Base-by-base conservation (phyloP, 2,113 vertebrate species). In the Anhinga rufa region DNA sequence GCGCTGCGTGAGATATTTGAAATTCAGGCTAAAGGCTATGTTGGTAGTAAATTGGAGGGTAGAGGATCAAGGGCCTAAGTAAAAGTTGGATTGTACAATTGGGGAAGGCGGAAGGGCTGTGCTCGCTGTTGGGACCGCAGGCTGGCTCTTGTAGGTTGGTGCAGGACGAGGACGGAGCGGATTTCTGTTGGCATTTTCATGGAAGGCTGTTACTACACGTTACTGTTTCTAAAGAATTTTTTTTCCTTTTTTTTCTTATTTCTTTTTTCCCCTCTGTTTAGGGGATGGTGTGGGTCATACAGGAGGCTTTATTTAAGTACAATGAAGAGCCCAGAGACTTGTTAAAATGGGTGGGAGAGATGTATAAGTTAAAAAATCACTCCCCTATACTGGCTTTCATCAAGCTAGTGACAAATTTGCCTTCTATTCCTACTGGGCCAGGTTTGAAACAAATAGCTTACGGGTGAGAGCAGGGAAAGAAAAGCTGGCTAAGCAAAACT, bases 41-140 rank as follows among this genome's bases (percentile, higher is more conserved):
- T 71, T 86, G 84, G 83, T 74, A 72, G 84, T 89, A 87, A 96
- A 95, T 95, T 77, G 81, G 70, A 97, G 83, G 52, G 70, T 31
- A 78, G 75, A 72, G 68, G 81, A 87, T 87, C 86, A 83, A 93
- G 87, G 38, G 48, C 70, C 24, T 49, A 0, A 58, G 75, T 65
- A n/a, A 87, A 82, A 84, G 61, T 36, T 74, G 70, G 31, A 40
- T 34, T 74, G 31, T 36, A 34, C 22, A 32, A 1, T 0, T 64
- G 34, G 36, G 32, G 54, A 77, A 82, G 62, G 52, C 51, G 76
- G 71, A 79, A 86, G 66, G 87, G 36, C 75, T 36, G 31, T 58
- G 42, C 65, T 17, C 6, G 9, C 57, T 76, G 17, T 52, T 1
- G 1, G 57, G 80, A 25, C 57, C 0, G 2, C 38, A 58, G 77